phyloP scores from a whole-genome alignment of 23 tunicate species.

The Ascidia mentula region DNA sequence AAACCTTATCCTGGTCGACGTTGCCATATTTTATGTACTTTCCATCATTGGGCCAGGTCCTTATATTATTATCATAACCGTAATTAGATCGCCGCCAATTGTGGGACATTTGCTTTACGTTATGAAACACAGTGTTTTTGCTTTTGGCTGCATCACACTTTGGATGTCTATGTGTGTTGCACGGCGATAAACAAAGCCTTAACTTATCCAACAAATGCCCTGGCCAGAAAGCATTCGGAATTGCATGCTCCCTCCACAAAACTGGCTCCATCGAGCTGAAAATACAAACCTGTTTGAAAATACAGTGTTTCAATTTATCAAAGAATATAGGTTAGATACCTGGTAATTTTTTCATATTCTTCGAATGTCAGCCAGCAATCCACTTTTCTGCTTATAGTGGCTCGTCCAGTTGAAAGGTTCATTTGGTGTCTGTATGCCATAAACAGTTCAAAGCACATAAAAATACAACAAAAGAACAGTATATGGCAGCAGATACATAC shows the following conservation, averaged over 20 bases:
- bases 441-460: background rate
- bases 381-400: slow-evolving; percentile 47
- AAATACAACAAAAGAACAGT: background rate
- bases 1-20: slow-evolving; percentile 34
- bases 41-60: slow-evolving; percentile 62
- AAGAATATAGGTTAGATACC: slow-evolving; percentile 11
- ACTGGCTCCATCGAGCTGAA: slow-evolving; percentile 13
- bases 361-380: slow-evolving; percentile 71
- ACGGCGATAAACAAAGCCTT: slow-evolving; percentile 37
- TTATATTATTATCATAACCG: slow-evolving; percentile 55
- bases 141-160: slow-evolving; percentile 17
- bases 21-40: slow-evolving; percentile 48
- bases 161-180: slow-evolving; percentile 10
- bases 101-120: slow-evolving; percentile 18
- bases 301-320: background rate
- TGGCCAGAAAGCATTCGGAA: slow-evolving; percentile 68
- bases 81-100: slow-evolving; percentile 37
- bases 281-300: background rate
- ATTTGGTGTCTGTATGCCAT: slow-evolving; percentile 36
- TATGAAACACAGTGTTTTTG: slow-evolving; percentile 38
- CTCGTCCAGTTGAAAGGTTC: slow-evolving; percentile 67
- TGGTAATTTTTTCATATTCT: slow-evolving; percentile 39
- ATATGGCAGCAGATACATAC: background rate
- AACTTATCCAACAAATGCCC: slow-evolving; percentile 36
- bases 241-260: slow-evolving; percentile 7